Conservation (phyloP, 2,888 invertebrate species). For the Anorthoa munda region DNA sequence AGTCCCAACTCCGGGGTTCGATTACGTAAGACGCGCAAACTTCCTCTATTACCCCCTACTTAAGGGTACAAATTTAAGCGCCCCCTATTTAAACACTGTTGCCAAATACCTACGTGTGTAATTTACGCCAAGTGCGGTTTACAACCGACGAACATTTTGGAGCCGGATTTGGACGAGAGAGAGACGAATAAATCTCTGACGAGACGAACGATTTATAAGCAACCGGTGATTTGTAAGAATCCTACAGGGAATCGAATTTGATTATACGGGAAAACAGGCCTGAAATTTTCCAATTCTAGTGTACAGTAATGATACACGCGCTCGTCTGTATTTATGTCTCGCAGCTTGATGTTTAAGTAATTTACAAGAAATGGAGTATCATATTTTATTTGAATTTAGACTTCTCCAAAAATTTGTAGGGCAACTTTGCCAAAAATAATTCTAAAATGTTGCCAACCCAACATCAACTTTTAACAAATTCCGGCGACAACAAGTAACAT, state of each 20-base stretch:
- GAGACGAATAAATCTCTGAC: conserved; percentile 84
- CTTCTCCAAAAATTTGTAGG: background rate
- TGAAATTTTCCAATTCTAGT: conserved; percentile 78
- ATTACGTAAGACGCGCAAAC: conserved; percentile 83
- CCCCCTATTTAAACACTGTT: conserved; percentile 83
- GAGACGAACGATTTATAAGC: conserved; percentile 85
- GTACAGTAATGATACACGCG: conserved; percentile 59
- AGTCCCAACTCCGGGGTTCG: conserved; percentile 76
- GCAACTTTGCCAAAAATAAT: background rate
- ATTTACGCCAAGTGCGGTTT: conserved; percentile 84
- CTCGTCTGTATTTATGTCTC: conserved; percentile 27
- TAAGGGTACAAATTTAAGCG: conserved; percentile 80
- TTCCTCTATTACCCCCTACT: conserved; percentile 84
- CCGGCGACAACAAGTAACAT: conserved; percentile 35
- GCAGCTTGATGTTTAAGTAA: background rate
- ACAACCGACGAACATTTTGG: conserved; percentile 74
- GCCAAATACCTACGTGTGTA: conserved; percentile 83
- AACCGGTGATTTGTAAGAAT: conserved; percentile 86
- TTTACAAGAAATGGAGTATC: background rate
- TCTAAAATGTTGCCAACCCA: background rate
- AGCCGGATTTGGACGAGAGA: conserved; percentile 67
- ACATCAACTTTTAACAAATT: conserved; percentile 32
- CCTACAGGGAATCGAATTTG: conserved; percentile 81
- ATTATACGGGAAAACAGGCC: conserved; percentile 78
- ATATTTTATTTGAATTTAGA: background rate